A percentile compares a stretch with the other conserved stretches of the same genome.
Evolutionary conservation across 2,888 invertebrate genomes (phyloP).

Genomic region (Fragum fragum): DNA sequence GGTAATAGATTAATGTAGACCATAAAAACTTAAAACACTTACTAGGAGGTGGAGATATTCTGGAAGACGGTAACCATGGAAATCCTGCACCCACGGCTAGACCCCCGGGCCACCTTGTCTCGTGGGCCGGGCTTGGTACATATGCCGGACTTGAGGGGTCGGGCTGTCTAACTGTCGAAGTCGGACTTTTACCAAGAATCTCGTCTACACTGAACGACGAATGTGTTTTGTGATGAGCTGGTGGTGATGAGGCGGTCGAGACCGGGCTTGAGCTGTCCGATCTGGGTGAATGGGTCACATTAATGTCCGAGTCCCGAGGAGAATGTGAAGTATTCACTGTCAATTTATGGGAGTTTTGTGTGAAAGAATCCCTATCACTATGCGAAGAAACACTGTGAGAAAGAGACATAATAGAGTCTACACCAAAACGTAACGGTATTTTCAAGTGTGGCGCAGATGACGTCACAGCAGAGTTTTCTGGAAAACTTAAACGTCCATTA

Average conservation of each 20-base stretch:
- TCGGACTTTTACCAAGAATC: conserved; percentile 67
- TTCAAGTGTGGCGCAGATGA: conserved; percentile 27
- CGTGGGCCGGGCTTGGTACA: conserved; percentile 66
- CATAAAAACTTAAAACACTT: no score
- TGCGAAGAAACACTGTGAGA: conserved; percentile 48
- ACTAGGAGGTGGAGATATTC: conserved; percentile 73
- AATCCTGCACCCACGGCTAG: conserved; percentile 62
- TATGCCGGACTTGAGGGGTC: conserved; percentile 56
- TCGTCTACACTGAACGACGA: conserved; percentile 74
- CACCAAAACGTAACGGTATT: conserved; percentile 69
- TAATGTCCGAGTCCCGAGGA: conserved; percentile 55
- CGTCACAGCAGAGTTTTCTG: conserved; percentile 44
- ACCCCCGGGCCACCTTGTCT: conserved; percentile 65
- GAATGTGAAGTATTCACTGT: conserved; percentile 14
- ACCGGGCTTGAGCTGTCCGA: conserved; percentile 61
- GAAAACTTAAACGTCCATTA: conserved; percentile 52
- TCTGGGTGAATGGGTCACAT: conserved; percentile 57
- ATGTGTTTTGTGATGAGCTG: conserved; percentile 57
- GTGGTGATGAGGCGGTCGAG: conserved; percentile 37
- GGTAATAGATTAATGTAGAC: no score
- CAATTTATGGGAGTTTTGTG: neutral
- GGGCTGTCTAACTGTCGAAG: conserved; percentile 37
- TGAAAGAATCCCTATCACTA: neutral
- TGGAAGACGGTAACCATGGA: conserved; percentile 72
- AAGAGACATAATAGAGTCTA: conserved; percentile 75